Percentiles rank a stretch among this genome's conserved stretches.
Evolutionary conservation across 2,888 invertebrate genomes (phyloP).

Genomic region (Tuberolachnus salignus): DNA sequence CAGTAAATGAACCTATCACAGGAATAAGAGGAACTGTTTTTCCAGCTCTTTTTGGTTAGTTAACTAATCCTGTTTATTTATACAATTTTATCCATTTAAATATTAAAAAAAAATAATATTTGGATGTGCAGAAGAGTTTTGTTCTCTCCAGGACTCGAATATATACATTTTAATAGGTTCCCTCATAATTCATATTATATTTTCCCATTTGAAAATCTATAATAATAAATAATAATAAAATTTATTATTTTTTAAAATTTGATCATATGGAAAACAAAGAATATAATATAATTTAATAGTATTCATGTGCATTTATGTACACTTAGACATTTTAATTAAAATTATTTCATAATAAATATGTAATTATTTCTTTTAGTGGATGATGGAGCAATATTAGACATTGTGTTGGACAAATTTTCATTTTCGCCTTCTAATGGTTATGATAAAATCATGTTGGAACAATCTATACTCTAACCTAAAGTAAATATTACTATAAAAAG

Average conservation of each 20-base stretch:
- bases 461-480: constrained; percentile 82
- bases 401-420: constrained; percentile 87
- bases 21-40: constrained; percentile 90
- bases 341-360: not conserved
- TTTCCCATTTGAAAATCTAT: no score
- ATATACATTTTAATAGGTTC: not conserved
- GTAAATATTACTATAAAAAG: constrained; percentile 5
- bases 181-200: not conserved
- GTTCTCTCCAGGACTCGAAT: no score
- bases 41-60: constrained; percentile 89
- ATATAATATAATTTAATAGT: no score
- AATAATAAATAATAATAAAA: no score
- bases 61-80: not conserved
- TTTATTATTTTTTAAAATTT: no score
- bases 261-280: no score
- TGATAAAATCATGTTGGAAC: constrained; percentile 95
- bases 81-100: not conserved
- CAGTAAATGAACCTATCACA: constrained; percentile 81
- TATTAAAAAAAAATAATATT: no score
- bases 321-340: not conserved
- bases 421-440: constrained; percentile 85
- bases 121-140: no score
- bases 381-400: constrained; percentile 95
- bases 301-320: not conserved
- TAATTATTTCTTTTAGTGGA: constrained; percentile 75